A percentile compares a stretch with the other conserved stretches of the same genome.
Evolutionary conservation across 1,140 invertebrate genomes (phyloP).

Genomic region (Sinonovacula constricta): DNA sequence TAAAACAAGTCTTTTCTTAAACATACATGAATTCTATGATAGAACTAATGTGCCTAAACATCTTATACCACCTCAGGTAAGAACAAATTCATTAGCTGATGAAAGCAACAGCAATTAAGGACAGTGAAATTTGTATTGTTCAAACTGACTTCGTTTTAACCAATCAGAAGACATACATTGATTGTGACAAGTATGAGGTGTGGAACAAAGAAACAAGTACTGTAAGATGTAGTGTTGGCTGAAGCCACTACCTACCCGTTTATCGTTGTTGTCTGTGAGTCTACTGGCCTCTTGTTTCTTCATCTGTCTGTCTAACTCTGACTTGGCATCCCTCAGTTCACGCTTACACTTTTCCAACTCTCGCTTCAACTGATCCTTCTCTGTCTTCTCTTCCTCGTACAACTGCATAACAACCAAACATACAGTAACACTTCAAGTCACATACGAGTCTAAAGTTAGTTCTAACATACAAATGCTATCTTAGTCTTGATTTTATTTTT

Average conservation of each 20-base stretch:
- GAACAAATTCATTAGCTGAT: no score
- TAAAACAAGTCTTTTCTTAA: no score
- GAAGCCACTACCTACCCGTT: constrained; percentile 29
- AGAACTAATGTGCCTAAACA: no score
- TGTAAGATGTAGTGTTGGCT: no score
- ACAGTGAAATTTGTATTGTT: no score
- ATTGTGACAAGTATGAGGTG: neutral
- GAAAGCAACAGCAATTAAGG: neutral
- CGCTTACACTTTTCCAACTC: constrained; percentile 49
- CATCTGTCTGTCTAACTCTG: constrained; percentile 46
- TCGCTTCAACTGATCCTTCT: constrained; percentile 43
- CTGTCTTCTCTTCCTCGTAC: constrained; percentile 49
- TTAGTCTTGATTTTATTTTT: no score
- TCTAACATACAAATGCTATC: no score
- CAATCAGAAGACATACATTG: no score
- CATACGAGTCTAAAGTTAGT: no score
- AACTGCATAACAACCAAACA: constrained; percentile 25
- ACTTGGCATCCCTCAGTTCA: constrained; percentile 45
- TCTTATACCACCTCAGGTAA: no score
- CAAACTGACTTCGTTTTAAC: neutral
- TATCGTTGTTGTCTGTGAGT: constrained; percentile 44
- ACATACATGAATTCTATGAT: no score
- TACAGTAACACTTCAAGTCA: no score
- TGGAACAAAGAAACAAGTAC: neutral
- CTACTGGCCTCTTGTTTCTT: constrained; percentile 44